Conservation (phyloP, 1,140 invertebrate species). For the Caerostris extrusa region DNA sequence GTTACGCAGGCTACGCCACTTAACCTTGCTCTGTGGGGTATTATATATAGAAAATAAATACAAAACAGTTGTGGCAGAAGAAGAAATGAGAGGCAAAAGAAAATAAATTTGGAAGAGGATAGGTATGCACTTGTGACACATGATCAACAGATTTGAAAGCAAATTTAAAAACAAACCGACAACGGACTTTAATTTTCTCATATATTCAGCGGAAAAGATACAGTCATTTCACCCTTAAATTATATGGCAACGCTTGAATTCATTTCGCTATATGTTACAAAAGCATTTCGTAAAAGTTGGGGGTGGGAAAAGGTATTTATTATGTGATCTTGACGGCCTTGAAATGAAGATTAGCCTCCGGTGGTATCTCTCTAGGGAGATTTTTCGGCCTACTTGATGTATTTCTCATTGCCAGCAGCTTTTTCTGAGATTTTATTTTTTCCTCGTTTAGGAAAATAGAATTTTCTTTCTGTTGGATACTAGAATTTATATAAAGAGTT, state of each 20-base stretch:
- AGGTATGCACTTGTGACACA: constrained; percentile 4
- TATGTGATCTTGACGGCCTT: constrained; percentile 71
- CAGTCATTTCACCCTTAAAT: constrained; percentile 62
- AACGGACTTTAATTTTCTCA: constrained; percentile 32
- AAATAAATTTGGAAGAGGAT: neutral
- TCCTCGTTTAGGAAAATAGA: neutral
- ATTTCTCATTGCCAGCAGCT: neutral
- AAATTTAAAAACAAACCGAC: constrained; percentile 51
- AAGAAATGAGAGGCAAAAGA: neutral
- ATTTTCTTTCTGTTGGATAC: no score
- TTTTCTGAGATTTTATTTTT: constrained; percentile 27
- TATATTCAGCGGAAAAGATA: constrained; percentile 2
- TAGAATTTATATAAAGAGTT: neutral
- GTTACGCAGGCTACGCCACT: no score
- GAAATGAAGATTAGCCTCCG: constrained; percentile 64
- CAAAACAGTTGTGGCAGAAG: neutral
- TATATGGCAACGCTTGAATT: constrained; percentile 61
- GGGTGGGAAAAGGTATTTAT: constrained; percentile 70
- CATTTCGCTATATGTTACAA: constrained; percentile 50
- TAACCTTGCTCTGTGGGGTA: constrained; percentile 20
- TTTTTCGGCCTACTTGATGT: constrained; percentile 1
- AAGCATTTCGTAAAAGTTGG: constrained; percentile 67
- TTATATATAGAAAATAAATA: constrained; percentile 25
- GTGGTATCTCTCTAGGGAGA: constrained; percentile 50
- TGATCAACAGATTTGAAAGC: constrained; percentile 39